These are phyloP conservation scores for Colletes gigas DNA, from an alignment of 1,140 invertebrate genomes.

Conservation along the genomic window DNA sequence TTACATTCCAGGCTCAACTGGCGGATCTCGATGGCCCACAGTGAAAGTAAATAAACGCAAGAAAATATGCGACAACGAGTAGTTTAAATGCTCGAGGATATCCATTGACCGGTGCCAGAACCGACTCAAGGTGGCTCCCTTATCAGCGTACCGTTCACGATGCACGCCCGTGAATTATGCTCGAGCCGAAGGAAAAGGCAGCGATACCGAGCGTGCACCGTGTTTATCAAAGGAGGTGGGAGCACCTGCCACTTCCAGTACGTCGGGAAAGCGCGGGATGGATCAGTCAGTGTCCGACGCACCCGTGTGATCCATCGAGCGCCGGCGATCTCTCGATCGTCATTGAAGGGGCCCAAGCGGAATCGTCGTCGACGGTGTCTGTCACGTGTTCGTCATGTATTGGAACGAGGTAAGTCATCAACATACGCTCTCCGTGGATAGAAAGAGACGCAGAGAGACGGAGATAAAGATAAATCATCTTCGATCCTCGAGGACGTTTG, in stretches of 20 bases:
- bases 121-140: neutral
- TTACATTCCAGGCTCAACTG: too few relatives aligned
- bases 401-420: constrained; percentile 44
- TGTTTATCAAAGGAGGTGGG: constrained; percentile 53
- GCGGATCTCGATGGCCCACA: too few relatives aligned
- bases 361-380: neutral
- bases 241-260: constrained; percentile 40
- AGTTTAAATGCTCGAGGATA: too few relatives aligned
- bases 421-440: too few relatives aligned
- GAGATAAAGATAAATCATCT: neutral
- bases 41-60: too few relatives aligned
- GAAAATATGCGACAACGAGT: too few relatives aligned
- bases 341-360: neutral
- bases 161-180: neutral
- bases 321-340: constrained; percentile 35
- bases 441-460: neutral
- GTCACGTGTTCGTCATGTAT: constrained; percentile 32
- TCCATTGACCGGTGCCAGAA: too few relatives aligned
- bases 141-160: neutral
- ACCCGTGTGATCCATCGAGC: constrained; percentile 45
- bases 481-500: neutral
- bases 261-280: constrained; percentile 45
- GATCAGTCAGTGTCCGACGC: constrained; percentile 53
- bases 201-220: constrained; percentile 31
- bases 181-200: constrained; percentile 7